A percentile compares a stretch with the other conserved stretches of the same genome.
These are phyloP conservation scores for Melanocharis versteri DNA, from an alignment of 2,113 vertebrate genomes.

Conservation along the genomic window DNA sequence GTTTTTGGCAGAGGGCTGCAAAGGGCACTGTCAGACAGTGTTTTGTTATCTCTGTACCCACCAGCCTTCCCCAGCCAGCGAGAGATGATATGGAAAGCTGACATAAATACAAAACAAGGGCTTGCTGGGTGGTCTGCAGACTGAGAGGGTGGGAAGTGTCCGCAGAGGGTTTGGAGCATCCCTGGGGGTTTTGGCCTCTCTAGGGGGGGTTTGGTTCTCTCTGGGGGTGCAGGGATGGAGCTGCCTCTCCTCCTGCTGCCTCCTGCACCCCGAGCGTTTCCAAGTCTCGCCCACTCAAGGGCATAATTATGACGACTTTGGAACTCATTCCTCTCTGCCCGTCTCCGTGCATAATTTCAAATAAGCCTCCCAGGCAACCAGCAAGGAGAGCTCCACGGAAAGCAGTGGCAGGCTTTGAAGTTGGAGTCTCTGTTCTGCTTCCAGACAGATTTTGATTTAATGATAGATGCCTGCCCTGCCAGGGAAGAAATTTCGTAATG, in stretches of 20 bases:
- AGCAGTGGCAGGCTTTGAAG: slow-evolving; percentile 29
- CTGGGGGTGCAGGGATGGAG: neutral
- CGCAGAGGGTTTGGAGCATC: neutral
- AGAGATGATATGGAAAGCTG: neutral
- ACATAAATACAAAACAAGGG: fast-evolving
- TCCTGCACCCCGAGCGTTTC: fast-evolving
- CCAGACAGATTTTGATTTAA: slow-evolving; percentile 39
- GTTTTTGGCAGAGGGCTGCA: neutral
- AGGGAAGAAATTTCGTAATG: neutral
- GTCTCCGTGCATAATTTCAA: neutral
- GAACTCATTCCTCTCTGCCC: neutral
- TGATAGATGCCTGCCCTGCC: neutral
- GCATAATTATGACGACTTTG: neutral
- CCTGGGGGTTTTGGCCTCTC: neutral
- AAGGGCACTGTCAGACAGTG: neutral
- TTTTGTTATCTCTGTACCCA: neutral
- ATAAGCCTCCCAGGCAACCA: slow-evolving; percentile 17
- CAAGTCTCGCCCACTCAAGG: neutral
- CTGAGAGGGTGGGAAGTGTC: neutral
- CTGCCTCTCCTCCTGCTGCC: neutral
- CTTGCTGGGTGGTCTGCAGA: neutral
- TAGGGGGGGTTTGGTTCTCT: neutral
- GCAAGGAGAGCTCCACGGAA: neutral
- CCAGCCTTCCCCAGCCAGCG: neutral
- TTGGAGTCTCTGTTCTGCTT: neutral